Evolutionary conservation across 1,140 invertebrate genomes (phyloP).

Genomic region (Brachionus sp.): DNA sequence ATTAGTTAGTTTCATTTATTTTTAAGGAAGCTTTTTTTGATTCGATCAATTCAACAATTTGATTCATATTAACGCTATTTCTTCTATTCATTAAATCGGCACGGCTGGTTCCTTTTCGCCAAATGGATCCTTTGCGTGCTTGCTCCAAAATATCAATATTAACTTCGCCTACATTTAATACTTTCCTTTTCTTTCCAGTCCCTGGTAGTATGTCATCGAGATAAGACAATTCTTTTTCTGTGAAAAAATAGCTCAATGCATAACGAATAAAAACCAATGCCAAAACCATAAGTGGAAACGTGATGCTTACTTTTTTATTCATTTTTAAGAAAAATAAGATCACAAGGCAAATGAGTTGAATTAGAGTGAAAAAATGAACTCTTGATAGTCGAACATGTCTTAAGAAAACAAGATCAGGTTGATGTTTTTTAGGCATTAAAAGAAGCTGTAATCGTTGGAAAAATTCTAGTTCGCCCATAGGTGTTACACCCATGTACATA

Average conservation of each 20-base stretch:
- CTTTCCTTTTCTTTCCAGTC: conserved; percentile 30
- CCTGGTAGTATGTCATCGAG: conserved; percentile 44
- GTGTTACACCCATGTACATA: conserved; percentile 96
- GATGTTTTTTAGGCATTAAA: conserved; percentile 97
- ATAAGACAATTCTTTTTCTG: conserved; percentile 33
- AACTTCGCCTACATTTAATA: not conserved
- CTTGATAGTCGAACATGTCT: conserved; percentile 79
- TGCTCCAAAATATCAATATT: conserved; percentile 8
- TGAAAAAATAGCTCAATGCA: conserved; percentile 32
- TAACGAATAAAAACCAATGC: conserved; percentile 31
- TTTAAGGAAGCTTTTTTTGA: not conserved
- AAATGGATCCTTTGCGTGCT: not conserved
- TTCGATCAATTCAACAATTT: not conserved
- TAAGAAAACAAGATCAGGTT: conserved; percentile 95
- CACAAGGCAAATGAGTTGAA: conserved; percentile 83
- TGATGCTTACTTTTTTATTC: conserved; percentile 84
- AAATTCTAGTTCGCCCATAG: conserved; percentile 82
- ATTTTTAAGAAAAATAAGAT: conserved; percentile 93
- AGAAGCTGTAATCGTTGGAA: conserved; percentile 90
- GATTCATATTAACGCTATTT: not conserved
- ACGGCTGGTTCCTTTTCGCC: not conserved
- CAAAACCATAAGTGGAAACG: conserved; percentile 85
- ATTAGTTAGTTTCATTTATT: not conserved
- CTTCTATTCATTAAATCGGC: not conserved
- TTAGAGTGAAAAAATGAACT: conserved; percentile 89